Evolutionary conservation across 1,140 invertebrate genomes (phyloP).

Genomic region (Oryctes rhinoceros): DNA sequence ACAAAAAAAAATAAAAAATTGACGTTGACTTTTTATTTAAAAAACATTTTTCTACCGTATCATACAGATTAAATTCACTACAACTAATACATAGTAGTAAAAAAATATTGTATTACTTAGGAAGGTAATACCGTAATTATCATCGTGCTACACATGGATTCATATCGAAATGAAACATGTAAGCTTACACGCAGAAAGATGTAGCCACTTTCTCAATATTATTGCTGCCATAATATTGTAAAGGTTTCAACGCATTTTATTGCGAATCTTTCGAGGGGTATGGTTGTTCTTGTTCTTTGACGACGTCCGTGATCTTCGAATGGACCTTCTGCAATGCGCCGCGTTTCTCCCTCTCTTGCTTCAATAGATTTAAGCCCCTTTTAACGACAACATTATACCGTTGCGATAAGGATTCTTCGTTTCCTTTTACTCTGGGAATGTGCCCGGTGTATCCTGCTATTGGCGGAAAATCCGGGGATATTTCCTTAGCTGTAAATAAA

Average conservation of each 20-base stretch:
- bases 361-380: conserved; percentile 69
- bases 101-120: not conserved
- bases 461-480: conserved; percentile 74
- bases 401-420: conserved; percentile 72
- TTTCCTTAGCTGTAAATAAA: conserved; percentile 67
- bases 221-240: not conserved
- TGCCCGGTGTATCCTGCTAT: conserved; percentile 78
- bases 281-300: not conserved
- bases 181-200: not conserved
- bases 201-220: not conserved
- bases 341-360: conserved; percentile 66
- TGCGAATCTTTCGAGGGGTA: not conserved
- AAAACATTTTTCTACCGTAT: not conserved
- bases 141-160: not conserved
- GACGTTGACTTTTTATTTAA: conserved; percentile 1
- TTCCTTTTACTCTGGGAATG: conserved; percentile 72
- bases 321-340: conserved; percentile 47
- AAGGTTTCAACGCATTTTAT: not conserved
- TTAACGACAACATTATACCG: conserved; percentile 73
- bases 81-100: not conserved
- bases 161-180: not conserved
- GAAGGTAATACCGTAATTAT: not conserved
- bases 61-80: not conserved
- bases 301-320: not conserved
- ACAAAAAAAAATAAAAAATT: not conserved